These are phyloP conservation scores for Oenanthe melanoleuca DNA, from an alignment of 2,113 vertebrate genomes.

Conservation along the genomic window DNA sequence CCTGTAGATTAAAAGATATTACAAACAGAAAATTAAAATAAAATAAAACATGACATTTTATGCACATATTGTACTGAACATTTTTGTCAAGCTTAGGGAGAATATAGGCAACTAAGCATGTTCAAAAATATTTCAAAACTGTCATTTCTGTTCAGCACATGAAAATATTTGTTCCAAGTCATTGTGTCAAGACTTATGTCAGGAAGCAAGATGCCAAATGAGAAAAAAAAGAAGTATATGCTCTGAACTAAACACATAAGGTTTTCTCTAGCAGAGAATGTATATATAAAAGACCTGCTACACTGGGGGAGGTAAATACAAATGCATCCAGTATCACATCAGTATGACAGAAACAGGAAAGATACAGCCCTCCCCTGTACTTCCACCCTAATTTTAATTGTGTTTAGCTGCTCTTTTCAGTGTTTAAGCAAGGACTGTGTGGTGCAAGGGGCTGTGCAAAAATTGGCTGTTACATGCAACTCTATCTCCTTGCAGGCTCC, in stretches of 20 bases:
- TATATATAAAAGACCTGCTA: neutral
- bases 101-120: neutral
- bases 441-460: neutral
- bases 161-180: slow-evolving; percentile 13
- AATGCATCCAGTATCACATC: neutral
- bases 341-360: neutral
- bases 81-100: neutral
- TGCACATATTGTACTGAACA: neutral
- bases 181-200: neutral
- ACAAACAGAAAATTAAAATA: neutral
- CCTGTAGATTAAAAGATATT: slow-evolving; percentile 43
- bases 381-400: neutral
- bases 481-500: neutral
- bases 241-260: neutral
- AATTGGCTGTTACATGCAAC: neutral
- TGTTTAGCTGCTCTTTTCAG: neutral
- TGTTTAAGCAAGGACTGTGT: neutral
- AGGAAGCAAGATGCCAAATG: neutral
- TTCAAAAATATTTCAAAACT: neutral
- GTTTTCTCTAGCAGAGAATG: neutral
- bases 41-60: neutral
- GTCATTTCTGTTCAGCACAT: neutral
- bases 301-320: neutral
- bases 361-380: neutral
- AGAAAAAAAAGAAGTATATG: neutral